A percentile compares a stretch with the other conserved stretches of the same genome.
These are phyloP conservation scores for Chrysolina americana DNA, from an alignment of 2,888 invertebrate genomes.

Conservation along the genomic window DNA sequence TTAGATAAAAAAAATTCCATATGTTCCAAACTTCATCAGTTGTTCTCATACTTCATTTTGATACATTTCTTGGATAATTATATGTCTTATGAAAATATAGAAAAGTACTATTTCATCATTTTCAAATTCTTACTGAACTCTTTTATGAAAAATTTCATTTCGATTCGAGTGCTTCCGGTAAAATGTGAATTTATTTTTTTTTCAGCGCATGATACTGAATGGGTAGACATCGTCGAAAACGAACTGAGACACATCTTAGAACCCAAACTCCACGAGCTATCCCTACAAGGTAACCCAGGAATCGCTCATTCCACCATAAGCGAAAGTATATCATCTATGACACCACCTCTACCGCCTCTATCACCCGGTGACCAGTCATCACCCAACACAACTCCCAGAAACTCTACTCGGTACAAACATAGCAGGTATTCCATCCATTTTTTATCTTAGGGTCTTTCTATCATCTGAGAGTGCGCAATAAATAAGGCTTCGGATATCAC, in stretches of 20 bases:
- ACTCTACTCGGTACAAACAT: slow-evolving; percentile 69
- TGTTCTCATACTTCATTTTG: too few species aligned
- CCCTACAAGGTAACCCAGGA: slow-evolving; percentile 72
- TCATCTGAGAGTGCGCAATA: too few species aligned
- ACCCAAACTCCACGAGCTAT: slow-evolving; percentile 78
- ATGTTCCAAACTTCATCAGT: too few species aligned
- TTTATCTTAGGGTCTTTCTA: not conserved
- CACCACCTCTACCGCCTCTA: slow-evolving; percentile 84
- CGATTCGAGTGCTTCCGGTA: too few species aligned
- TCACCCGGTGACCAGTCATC: slow-evolving; percentile 77
- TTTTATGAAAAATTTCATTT: too few species aligned
- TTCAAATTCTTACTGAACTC: too few species aligned
- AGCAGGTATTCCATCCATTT: slow-evolving; percentile 59
- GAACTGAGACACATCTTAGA: slow-evolving; percentile 84
- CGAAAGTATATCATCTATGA: slow-evolving; percentile 80
- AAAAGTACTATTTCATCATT: too few species aligned
- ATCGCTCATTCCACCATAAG: slow-evolving; percentile 79
- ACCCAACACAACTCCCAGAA: slow-evolving; percentile 68
- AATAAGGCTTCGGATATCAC: too few species aligned
- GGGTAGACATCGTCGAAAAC: slow-evolving; percentile 87
- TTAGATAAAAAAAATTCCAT: too few species aligned
- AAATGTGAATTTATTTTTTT: not conserved
- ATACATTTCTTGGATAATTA: too few species aligned
- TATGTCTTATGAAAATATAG: too few species aligned
- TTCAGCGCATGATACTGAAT: slow-evolving; percentile 79